These are phyloP conservation scores for Drosophila macrospina DNA, from an alignment of 2,888 invertebrate species.

Conservation along the genomic window DNA sequence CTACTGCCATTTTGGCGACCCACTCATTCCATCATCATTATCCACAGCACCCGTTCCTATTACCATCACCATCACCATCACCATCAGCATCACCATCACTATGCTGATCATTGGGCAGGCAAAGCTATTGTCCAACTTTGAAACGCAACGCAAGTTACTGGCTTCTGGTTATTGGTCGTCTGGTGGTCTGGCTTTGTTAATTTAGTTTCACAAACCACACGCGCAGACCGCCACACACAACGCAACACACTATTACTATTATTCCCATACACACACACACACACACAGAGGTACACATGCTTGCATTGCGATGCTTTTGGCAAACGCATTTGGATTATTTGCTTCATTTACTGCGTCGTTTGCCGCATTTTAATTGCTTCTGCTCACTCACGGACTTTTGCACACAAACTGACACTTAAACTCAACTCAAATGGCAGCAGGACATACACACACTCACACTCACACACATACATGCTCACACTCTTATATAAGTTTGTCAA, in stretches of 20 bases:
- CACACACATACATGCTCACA: conserved; percentile 30
- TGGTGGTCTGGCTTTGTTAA: conserved; percentile 71
- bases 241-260: conserved; percentile 36
- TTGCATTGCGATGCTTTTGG: conserved; percentile 60
- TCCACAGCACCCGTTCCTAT: conserved; percentile 23
- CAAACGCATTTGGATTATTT: conserved; percentile 79
- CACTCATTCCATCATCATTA: conserved; percentile 33
- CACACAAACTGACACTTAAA: conserved; percentile 38
- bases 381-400: conserved; percentile 61
- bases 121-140: conserved; percentile 71
- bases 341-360: conserved; percentile 82
- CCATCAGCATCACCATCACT: too few species aligned
- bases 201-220: conserved; percentile 67
- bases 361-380: conserved; percentile 81
- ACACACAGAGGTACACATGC: conserved; percentile 22
- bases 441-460: conserved; percentile 27
- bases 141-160: conserved; percentile 54
- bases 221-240: conserved; percentile 29
- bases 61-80: too few species aligned
- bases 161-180: conserved; percentile 75
- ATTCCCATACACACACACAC: conserved; percentile 33
- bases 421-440: conserved; percentile 28
- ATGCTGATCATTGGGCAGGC: conserved; percentile 39
- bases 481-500: conserved; percentile 71
- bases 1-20: conserved; percentile 23